Conservation (phyloP, 2,113 vertebrate species). For the Calidris pygmaea region DNA sequence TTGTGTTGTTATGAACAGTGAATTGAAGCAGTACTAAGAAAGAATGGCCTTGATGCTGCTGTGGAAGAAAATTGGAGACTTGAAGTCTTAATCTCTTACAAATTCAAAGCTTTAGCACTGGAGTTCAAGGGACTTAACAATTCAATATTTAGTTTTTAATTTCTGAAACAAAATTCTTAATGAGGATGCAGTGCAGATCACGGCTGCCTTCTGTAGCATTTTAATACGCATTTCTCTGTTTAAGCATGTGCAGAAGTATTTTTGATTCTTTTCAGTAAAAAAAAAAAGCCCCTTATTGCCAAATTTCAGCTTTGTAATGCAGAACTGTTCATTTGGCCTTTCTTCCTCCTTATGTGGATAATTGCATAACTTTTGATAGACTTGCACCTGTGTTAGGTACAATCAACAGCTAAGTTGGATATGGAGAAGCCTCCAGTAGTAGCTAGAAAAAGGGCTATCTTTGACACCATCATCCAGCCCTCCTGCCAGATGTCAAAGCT, state of each 20-base stretch:
- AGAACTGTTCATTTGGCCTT: not conserved
- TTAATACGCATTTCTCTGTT: not conserved
- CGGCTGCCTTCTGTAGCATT: not conserved
- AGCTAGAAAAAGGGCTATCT: not conserved
- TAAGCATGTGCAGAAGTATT: fast-evolving
- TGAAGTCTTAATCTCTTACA: not conserved
- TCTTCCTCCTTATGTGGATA: not conserved
- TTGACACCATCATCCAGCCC: not conserved
- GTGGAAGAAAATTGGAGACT: not conserved
- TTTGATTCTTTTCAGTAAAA: not conserved
- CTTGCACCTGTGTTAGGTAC: not conserved
- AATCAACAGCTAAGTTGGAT: not conserved
- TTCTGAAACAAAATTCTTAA: not conserved
- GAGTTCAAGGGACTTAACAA: not conserved
- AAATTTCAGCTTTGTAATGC: not conserved
- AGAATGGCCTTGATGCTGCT: not conserved
- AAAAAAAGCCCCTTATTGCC: not conserved
- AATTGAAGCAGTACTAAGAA: not conserved
- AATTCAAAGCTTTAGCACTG: not conserved
- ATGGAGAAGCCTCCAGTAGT: not conserved
- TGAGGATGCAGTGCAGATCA: not conserved
- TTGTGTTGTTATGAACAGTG: not conserved
- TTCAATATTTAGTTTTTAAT: not conserved
- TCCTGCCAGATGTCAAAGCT: not conserved
- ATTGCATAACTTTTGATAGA: not conserved